A percentile compares a stretch with the other conserved stretches of the same genome.
Evolutionary conservation across 2,797 vertebrate genomes (phyloP).

Genomic region (Bradypodion ventrale): DNA sequence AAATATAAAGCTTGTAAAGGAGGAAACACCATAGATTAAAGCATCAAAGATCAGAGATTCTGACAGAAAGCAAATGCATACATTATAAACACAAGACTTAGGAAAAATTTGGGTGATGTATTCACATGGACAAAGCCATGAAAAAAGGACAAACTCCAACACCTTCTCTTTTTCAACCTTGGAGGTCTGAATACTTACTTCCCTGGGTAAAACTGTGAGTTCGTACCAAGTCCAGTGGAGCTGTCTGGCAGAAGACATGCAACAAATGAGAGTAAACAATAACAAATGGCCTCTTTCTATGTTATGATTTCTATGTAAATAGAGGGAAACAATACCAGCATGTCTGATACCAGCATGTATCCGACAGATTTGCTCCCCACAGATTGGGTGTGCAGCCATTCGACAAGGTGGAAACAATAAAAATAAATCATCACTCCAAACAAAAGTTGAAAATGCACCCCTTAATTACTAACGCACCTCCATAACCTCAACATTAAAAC

Average conservation of each 20-base stretch:
- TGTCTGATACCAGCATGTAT: not conserved
- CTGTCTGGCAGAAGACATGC: not conserved
- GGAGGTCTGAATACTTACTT: not conserved
- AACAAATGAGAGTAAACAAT: not conserved
- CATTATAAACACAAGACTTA: not conserved
- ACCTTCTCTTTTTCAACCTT: not conserved
- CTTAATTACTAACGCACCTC: not conserved
- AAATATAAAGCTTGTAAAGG: not conserved
- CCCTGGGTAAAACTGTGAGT: not conserved
- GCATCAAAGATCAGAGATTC: not conserved
- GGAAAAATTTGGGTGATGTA: not conserved
- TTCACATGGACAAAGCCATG: not conserved
- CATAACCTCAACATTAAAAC: too few species aligned
- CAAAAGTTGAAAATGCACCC: not conserved
- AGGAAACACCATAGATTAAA: not conserved
- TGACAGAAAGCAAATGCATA: slow-evolving; percentile 1
- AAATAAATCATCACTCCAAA: not conserved
- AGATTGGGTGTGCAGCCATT: not conserved
- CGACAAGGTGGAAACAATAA: not conserved
- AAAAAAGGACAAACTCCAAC: not conserved
- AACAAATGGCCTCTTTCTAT: not conserved
- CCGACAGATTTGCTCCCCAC: not conserved
- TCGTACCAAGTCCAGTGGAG: not conserved
- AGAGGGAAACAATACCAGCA: too few species aligned
- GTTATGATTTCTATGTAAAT: not conserved